phyloP scores from a whole-genome alignment of 2,113 vertebrate genomes.

The Tragelaphus strepsiceros region DNA sequence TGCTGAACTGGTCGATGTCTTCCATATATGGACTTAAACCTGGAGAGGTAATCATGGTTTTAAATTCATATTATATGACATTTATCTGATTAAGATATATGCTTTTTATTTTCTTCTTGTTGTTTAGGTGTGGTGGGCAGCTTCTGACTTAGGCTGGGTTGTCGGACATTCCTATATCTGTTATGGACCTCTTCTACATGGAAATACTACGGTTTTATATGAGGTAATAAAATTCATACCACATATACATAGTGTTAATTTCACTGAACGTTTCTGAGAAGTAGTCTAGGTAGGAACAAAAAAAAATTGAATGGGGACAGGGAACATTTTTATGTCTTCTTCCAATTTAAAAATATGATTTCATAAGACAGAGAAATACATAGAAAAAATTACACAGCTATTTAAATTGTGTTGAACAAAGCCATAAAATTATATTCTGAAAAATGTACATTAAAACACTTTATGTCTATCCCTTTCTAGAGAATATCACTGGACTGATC shows the following conservation, averaged over 20 bases:
- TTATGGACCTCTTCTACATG: slow-evolving; percentile 94
- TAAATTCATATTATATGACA: background rate
- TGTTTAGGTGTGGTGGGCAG: slow-evolving; percentile 97
- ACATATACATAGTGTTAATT: background rate
- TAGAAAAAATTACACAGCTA: background rate
- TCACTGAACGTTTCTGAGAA: background rate
- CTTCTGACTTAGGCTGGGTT: slow-evolving; percentile 98
- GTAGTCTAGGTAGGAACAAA: background rate
- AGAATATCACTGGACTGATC: background rate
- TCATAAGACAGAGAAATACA: background rate
- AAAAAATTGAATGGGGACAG: background rate
- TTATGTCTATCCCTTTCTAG: background rate
- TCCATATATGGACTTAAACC: slow-evolving; percentile 92
- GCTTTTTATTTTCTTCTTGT: slow-evolving; percentile 39
- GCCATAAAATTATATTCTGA: background rate
- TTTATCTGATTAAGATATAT: background rate
- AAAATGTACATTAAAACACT: background rate
- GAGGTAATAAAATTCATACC: slow-evolving; percentile 82
- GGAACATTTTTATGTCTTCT: background rate
- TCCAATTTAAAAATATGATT: background rate
- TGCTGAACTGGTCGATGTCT: slow-evolving; percentile 98
- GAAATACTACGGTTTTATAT: slow-evolving; percentile 93
- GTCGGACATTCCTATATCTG: slow-evolving; percentile 99
- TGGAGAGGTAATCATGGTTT: slow-evolving; percentile 88
- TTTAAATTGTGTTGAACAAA: background rate